Evolutionary conservation across 2,797 vertebrate genomes (phyloP).

Genomic region (Sebastes hubbsi): DNA sequence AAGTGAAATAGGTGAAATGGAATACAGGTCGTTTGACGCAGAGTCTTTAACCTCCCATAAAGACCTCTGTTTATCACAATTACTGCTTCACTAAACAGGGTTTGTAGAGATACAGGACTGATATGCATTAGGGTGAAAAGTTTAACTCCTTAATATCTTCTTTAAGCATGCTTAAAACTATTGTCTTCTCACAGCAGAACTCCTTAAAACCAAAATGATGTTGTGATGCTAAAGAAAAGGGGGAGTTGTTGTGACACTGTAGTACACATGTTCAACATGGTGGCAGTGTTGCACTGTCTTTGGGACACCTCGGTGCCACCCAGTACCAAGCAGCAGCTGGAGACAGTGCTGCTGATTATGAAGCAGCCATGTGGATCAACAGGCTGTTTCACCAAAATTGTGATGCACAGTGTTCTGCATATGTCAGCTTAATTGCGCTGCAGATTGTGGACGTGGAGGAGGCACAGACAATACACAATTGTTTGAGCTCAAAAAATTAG

Average conservation of each 20-base stretch:
- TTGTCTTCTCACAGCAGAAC: not conserved
- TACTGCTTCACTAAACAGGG: slow-evolving; percentile 18
- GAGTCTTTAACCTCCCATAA: slow-evolving; percentile 18
- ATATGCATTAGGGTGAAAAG: not conserved
- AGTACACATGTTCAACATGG: slow-evolving; percentile 72
- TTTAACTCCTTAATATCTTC: not conserved
- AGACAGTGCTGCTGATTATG: slow-evolving; percentile 51
- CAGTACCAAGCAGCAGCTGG: slow-evolving; percentile 49
- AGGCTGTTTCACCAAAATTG: slow-evolving; percentile 15
- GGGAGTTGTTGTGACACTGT: slow-evolving; percentile 48
- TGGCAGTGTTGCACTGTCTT: slow-evolving; percentile 81
- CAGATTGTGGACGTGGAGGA: not conserved
- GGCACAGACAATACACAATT: not conserved
- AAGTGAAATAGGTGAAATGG: slow-evolving; percentile 54
- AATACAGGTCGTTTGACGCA: slow-evolving; percentile 31
- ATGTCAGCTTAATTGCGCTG: not conserved
- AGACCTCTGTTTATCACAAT: slow-evolving; percentile 16
- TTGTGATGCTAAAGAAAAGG: not conserved
- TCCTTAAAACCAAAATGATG: not conserved
- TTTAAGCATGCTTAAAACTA: not conserved
- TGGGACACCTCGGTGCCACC: slow-evolving; percentile 48
- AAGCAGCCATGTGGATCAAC: slow-evolving; percentile 22
- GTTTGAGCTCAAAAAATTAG: not conserved
- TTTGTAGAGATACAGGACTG: not conserved
- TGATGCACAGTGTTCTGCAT: not conserved